phyloP scores from a whole-genome alignment of 2,888 invertebrate genomes.

The Cremastobaeus sp. region DNA sequence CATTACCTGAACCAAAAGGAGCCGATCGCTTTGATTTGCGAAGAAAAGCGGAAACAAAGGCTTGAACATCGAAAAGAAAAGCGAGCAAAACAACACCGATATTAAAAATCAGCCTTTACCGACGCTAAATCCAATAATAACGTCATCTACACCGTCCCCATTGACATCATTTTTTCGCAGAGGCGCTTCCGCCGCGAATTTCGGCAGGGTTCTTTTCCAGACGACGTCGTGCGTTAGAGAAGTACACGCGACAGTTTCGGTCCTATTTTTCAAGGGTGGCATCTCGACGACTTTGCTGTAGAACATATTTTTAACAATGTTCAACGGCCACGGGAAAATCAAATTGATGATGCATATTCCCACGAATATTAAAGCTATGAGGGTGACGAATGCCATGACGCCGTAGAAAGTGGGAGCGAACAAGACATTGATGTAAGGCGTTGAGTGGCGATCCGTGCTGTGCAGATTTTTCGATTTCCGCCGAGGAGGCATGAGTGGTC shows the following conservation, averaged over 20 bases:
- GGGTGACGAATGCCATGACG: conserved; percentile 81
- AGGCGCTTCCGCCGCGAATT: conserved; percentile 86
- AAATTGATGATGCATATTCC: conserved; percentile 82
- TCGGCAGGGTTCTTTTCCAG: conserved; percentile 85
- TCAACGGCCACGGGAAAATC: conserved; percentile 83
- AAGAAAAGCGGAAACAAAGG: conserved; percentile 6
- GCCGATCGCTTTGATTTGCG: not conserved
- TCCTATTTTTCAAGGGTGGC: conserved; percentile 65
- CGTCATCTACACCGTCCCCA: conserved; percentile 84
- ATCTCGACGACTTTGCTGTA: conserved; percentile 62
- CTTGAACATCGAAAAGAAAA: conserved; percentile 2
- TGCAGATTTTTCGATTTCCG: conserved; percentile 80
- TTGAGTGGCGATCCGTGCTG: conserved; percentile 80
- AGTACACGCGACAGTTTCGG: conserved; percentile 81
- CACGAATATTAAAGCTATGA: conserved; percentile 82
- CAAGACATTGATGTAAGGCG: conserved; percentile 81
- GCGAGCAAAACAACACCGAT: conserved; percentile 7
- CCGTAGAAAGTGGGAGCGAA: conserved; percentile 85
- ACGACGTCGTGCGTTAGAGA: conserved; percentile 81
- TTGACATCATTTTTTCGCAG: conserved; percentile 86
- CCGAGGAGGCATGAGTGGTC: conserved; percentile 86
- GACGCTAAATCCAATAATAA: conserved; percentile 88
- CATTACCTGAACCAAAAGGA: conserved; percentile 23
- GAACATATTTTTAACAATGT: conserved; percentile 82
- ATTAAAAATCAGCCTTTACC: conserved; percentile 77